phyloP scores from a whole-genome alignment of 2,113 vertebrate species.

The Zapus hudsonius region DNA sequence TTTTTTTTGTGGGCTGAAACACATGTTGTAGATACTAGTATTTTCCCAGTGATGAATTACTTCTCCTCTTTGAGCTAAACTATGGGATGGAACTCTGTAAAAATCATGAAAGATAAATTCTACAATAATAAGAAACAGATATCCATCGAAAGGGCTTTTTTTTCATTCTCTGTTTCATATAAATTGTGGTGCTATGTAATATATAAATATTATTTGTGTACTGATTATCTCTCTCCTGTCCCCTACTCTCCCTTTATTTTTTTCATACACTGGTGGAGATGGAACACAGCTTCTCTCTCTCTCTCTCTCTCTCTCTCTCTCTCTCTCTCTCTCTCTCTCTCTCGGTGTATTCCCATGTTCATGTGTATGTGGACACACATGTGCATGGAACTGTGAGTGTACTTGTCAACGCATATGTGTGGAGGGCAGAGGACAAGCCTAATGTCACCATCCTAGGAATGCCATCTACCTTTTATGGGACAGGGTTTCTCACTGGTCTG shows the following conservation, averaged over 20 bases:
- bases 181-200: not conserved
- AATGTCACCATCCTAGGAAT: no score
- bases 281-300: no score
- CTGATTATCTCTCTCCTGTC: not conserved
- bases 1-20: slow-evolving; percentile 29
- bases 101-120: slow-evolving; percentile 30
- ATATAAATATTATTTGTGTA: not conserved
- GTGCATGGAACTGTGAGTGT: no score
- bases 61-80: slow-evolving; percentile 28
- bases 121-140: not conserved
- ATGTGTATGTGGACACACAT: no score
- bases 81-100: not conserved
- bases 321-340: no score
- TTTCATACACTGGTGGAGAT: no score
- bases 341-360: no score
- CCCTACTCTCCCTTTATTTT: no score
- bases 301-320: fast-evolving
- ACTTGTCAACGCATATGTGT: no score
- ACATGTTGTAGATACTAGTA: slow-evolving; percentile 29
- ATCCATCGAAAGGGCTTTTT: not conserved
- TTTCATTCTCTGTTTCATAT: slow-evolving; percentile 11
- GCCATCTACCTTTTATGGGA: no score
- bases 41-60: not conserved
- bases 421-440: no score
- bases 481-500: no score